Conservation (phyloP, 2,888 invertebrate genomes). For the Hyles lineata region DNA sequence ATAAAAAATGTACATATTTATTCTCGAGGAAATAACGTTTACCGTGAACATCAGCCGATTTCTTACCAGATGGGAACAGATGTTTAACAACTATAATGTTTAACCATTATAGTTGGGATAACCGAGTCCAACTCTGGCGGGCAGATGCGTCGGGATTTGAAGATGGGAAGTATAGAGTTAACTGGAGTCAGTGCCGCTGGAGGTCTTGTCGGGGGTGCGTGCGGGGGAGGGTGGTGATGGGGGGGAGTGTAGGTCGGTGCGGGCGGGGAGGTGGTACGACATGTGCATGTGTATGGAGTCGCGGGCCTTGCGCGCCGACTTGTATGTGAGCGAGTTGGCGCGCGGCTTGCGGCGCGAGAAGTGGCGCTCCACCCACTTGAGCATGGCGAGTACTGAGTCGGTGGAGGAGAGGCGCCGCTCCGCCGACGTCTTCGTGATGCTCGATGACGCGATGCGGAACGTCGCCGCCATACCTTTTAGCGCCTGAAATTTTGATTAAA, state of each 20-base stretch:
- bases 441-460: slow-evolving; percentile 94
- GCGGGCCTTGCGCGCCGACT: slow-evolving; percentile 84
- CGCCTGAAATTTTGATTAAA: slow-evolving; percentile 82
- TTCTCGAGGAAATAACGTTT: too few species aligned
- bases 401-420: slow-evolving; percentile 94
- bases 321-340: slow-evolving; percentile 87
- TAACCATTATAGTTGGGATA: too few species aligned
- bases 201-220: slow-evolving; percentile 61
- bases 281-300: slow-evolving; percentile 92
- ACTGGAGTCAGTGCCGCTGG: slow-evolving; percentile 78
- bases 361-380: slow-evolving; percentile 95
- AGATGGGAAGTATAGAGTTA: slow-evolving; percentile 46
- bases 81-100: too few species aligned
- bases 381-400: slow-evolving; percentile 94
- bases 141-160: background rate
- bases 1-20: too few species aligned
- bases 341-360: slow-evolving; percentile 91
- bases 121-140: too few species aligned
- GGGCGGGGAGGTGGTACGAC: slow-evolving; percentile 84
- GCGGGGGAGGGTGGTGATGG: slow-evolving; percentile 53
- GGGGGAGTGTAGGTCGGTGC: slow-evolving; percentile 64
- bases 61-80: too few species aligned
- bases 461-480: slow-evolving; percentile 97
- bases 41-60: too few species aligned
- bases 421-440: slow-evolving; percentile 93